Evolutionary conservation across 1,140 invertebrate species (phyloP), one percentile per base, ranked within the genome.

Genomic region (Plutomurus gul): DNA sequence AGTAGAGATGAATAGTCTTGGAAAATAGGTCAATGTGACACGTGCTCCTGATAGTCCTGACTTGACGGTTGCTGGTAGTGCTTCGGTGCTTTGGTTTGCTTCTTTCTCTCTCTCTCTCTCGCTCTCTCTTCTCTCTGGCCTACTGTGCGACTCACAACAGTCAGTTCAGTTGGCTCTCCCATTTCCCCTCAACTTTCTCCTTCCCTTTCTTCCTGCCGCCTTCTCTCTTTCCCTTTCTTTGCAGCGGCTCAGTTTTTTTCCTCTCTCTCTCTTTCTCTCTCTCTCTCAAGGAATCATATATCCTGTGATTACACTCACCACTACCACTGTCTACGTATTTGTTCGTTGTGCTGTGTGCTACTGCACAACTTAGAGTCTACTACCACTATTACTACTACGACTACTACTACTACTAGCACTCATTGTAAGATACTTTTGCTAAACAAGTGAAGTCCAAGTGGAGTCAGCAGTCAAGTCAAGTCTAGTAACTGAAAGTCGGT

Each of bases 21-120:
- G 74, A 79, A 83, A 81, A 73, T 84, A 81, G 79, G 78, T 79
- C 75, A 79, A 75, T 81, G 75, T 81, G 71, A 73, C 77, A 75
- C 71, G 77, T 82, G 81, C 72, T 78, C 51, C 75, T 82, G 82
- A 75, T 81, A 65, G 56, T 65, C 56, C 56, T 65, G 56, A n/a
- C n/a, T n/a, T n/a, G n/a, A 30, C 27, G 56, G 56, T 65, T 65
- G 56, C 56, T 65, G 56, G 25, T 65, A 30, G 25, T 56, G 51
- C 51, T 56, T 5, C 30, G 4, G 16, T 65, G 27, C 56, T 30
- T 65, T 33, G 13, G 13, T 16, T 51, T 33, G 18, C 56, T 56
- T 47, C 20, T 3, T 13, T 56, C 16, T 51, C 18, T 51, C 18
- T 49, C 46, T 49, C 46, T 49, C 46, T 49, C 46, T 49, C 46